Conservation (phyloP, 2,797 vertebrate genomes). For the Gymnoscopelus braueri region DNA sequence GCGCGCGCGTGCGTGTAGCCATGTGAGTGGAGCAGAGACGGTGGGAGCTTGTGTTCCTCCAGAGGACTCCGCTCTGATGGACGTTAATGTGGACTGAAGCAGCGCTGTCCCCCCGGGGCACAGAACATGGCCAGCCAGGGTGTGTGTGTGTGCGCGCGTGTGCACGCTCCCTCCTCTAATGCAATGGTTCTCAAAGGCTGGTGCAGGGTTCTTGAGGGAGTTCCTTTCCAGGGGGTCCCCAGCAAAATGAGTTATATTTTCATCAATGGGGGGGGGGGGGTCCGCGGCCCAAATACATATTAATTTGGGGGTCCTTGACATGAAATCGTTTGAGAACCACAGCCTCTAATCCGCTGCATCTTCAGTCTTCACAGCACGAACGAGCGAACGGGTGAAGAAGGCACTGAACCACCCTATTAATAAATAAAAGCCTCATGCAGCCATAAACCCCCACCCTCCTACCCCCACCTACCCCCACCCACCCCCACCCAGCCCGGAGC, state of each 20-base stretch:
- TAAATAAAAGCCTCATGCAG: slow-evolving; percentile 81
- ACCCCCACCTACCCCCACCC: slow-evolving; percentile 13
- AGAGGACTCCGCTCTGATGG: slow-evolving; percentile 80
- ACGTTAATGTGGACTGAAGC: slow-evolving; percentile 87
- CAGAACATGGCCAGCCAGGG: slow-evolving; percentile 75
- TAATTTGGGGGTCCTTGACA: too few species aligned
- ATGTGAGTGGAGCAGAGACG: slow-evolving; percentile 64
- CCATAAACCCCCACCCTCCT: slow-evolving; percentile 3
- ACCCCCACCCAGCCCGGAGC: slow-evolving; percentile 63
- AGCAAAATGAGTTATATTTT: too few species aligned
- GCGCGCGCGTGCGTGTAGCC: too few species aligned
- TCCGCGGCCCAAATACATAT: too few species aligned
- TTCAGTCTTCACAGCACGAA: slow-evolving; percentile 61
- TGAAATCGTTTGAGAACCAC: too few species aligned
- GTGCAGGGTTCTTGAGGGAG: too few species aligned
- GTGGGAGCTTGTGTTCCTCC: slow-evolving; percentile 54
- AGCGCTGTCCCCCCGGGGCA: slow-evolving; percentile 80
- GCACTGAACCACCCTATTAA: slow-evolving; percentile 82
- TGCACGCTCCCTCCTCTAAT: too few species aligned
- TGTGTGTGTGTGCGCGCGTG: slow-evolving; percentile 24
- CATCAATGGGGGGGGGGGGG: too few species aligned
- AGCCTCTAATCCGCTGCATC: slow-evolving; percentile 78
- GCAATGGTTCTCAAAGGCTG: too few species aligned
- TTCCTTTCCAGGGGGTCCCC: too few species aligned
- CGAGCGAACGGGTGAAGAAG: slow-evolving; percentile 59